These are phyloP conservation scores for Agelastica alni DNA, from an alignment of 2,888 invertebrate genomes.

Conservation along the genomic window DNA sequence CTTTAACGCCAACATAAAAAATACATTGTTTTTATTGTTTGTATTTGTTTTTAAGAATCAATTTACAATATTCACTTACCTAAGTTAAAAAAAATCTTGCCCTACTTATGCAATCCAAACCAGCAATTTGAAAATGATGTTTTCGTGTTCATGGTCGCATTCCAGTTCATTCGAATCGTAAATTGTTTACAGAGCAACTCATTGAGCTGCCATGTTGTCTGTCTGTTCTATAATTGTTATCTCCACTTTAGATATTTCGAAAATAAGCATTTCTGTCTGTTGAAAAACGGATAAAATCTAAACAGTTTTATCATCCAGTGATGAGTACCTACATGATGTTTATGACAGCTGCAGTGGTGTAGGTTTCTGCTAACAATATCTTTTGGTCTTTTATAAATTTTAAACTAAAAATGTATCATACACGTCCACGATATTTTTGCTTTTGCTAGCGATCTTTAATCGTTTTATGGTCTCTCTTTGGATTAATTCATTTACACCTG, in stretches of 20 bases:
- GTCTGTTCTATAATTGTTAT: conserved; percentile 22
- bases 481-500: no score
- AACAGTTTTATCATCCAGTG: conserved; percentile 23
- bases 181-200: conserved; percentile 24
- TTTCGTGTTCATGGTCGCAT: conserved; percentile 2
- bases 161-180: neutral
- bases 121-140: neutral
- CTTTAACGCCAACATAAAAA: no score
- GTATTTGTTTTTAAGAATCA: no score
- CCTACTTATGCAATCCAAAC: conserved; percentile 4
- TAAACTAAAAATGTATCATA: no score
- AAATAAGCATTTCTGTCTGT: conserved; percentile 13
- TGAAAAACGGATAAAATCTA: conserved; percentile 18
- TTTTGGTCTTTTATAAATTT: no score
- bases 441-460: no score
- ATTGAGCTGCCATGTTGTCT: conserved; percentile 18
- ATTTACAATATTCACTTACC: no score
- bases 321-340: conserved; percentile 3
- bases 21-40: no score
- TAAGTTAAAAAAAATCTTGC: neutral
- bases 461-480: no score
- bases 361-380: neutral
- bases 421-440: no score
- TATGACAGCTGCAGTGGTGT: neutral
- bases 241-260: conserved; percentile 15